Evolutionary conservation across 2,888 invertebrate genomes (phyloP).

Genomic region (Orchesella flavescens): DNA sequence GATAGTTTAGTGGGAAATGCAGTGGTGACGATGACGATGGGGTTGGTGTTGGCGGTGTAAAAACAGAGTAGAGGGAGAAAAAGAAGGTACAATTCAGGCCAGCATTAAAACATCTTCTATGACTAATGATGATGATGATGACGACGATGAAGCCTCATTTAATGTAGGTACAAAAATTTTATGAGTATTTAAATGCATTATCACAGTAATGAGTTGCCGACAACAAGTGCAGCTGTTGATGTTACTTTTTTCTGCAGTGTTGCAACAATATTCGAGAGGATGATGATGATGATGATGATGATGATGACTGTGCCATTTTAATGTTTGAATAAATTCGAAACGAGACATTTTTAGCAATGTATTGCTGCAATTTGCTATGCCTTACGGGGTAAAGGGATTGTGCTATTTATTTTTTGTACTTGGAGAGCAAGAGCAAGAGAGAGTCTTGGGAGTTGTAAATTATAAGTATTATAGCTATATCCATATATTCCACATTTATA

Average conservation of each 20-base stretch:
- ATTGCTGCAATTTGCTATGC: constrained; percentile 13
- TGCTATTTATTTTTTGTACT: not conserved
- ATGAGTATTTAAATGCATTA: constrained; percentile 28
- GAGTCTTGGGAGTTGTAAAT: constrained; percentile 2
- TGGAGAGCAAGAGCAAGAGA: too few relatives aligned
- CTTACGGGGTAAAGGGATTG: constrained; percentile 5
- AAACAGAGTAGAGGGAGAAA: not conserved
- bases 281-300: not conserved
- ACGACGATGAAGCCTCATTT: constrained; percentile 10
- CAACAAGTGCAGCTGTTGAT: constrained; percentile 4
- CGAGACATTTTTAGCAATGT: constrained; percentile 18
- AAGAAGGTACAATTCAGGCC: constrained; percentile 4
- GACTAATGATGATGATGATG: constrained; percentile 20
- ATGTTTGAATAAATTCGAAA: constrained; percentile 33
- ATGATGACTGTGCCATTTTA: constrained; percentile 35
- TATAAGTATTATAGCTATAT: not conserved
- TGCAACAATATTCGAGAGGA: constrained; percentile 10
- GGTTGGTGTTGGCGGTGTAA: not conserved
- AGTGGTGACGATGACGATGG: not conserved
- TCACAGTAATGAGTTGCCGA: constrained; percentile 21
- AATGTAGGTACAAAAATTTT: constrained; percentile 27
- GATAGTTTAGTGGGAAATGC: not conserved
- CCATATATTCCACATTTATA: not conserved
- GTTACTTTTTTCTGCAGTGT: constrained; percentile 6
- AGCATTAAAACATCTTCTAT: constrained; percentile 10